phyloP scores from a whole-genome alignment of 2,113 vertebrate genomes.

The Pseudolaguvia tuberculata region DNA sequence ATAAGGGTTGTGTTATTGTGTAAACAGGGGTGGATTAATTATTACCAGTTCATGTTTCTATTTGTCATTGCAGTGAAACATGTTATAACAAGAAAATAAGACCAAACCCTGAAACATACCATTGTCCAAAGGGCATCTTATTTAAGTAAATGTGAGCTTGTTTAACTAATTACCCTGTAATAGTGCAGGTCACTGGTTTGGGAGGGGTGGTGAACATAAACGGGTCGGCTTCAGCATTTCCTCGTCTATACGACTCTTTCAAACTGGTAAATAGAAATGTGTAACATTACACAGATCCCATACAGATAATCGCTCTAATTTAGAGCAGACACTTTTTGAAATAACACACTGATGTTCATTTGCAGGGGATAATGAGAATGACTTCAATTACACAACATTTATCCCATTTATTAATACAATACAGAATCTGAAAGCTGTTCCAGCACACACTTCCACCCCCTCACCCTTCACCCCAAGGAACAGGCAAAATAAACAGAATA shows the following conservation, averaged over 20 bases:
- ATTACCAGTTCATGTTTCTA: neutral
- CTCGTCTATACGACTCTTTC: constrained; percentile 9
- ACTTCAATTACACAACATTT: constrained; percentile 54
- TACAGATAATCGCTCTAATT: constrained; percentile 47
- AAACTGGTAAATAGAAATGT: constrained; percentile 5
- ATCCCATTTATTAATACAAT: constrained; percentile 55
- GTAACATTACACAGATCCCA: constrained; percentile 39
- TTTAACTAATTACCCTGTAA: constrained; percentile 30
- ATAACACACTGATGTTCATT: constrained; percentile 42
- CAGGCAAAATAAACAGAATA: constrained; percentile 47
- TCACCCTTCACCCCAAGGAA: constrained; percentile 33
- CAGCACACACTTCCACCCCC: too few species aligned
- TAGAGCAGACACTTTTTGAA: constrained; percentile 46
- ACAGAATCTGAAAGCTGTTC: constrained; percentile 45
- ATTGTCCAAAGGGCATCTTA: constrained; percentile 14
- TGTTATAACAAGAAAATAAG: too few species aligned
- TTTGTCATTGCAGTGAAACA: neutral
- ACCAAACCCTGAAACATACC: neutral
- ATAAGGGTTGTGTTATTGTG: neutral
- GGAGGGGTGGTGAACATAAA: constrained; percentile 3
- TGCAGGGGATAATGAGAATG: constrained; percentile 9
- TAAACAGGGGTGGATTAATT: neutral
- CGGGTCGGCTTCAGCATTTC: neutral
- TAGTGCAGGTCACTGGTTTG: constrained; percentile 22
- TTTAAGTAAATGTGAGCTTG: constrained; percentile 21